These are phyloP conservation scores for Ageneiosus marmoratus DNA, from an alignment of 2,113 vertebrate species.

Conservation along the genomic window DNA sequence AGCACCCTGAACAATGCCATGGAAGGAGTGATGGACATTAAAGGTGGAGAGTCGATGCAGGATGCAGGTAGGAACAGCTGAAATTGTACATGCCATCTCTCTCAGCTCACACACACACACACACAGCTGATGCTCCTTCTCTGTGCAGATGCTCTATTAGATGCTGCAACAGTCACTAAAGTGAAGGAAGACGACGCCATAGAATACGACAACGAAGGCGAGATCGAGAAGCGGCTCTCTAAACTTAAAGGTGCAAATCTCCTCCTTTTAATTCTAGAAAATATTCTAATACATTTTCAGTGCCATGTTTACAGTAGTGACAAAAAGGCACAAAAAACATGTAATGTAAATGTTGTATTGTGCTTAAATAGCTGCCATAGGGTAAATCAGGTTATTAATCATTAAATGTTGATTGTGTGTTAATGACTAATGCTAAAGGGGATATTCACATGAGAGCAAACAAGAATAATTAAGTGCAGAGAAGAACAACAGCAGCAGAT, in stretches of 20 bases:
- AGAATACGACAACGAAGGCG: constrained; percentile 50
- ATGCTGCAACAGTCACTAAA: constrained; percentile 26
- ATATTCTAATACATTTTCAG: too few species aligned
- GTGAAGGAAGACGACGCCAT: constrained; percentile 41
- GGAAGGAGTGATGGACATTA: constrained; percentile 56
- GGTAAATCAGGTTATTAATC: too few species aligned
- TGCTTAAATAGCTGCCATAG: too few species aligned
- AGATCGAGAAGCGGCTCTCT: constrained; percentile 53
- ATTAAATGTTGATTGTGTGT: too few species aligned
- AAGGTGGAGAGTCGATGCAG: constrained; percentile 49
- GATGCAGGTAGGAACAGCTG: constrained; percentile 47
- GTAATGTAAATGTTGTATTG: too few species aligned
- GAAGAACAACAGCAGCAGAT: too few species aligned
- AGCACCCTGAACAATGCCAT: constrained; percentile 29
- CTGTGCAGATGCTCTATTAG: constrained; percentile 58
- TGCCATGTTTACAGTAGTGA: background rate
- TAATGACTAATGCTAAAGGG: too few species aligned
- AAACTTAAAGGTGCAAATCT: constrained; percentile 44
- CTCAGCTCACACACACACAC: background rate
- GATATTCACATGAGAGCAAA: too few species aligned
- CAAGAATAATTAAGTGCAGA: too few species aligned
- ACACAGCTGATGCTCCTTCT: background rate
- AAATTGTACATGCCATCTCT: background rate
- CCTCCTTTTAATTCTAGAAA: background rate
- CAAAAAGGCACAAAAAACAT: background rate